A percentile compares a stretch with the other conserved stretches of the same genome.
Conservation (phyloP, 2,113 vertebrate species). For the Podocnemis expansa region DNA sequence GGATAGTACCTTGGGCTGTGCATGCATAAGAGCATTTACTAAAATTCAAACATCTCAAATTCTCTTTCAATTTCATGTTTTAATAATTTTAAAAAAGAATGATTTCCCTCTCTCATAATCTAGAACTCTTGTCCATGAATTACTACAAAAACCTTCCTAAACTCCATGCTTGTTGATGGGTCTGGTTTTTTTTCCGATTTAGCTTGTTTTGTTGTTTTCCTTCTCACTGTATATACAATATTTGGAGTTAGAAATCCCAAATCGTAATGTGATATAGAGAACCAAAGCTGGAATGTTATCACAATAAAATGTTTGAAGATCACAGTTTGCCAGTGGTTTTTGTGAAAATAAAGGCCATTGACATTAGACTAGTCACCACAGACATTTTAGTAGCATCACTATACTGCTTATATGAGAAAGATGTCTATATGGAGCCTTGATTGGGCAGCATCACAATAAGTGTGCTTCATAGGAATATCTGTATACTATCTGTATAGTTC, state of each 20-base stretch:
- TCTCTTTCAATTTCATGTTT: background rate
- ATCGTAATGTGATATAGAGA: background rate
- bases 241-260: background rate
- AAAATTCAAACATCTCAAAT: background rate
- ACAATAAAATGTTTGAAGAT: background rate
- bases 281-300: background rate
- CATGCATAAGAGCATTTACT: background rate
- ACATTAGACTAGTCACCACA: background rate
- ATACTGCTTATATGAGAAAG: background rate
- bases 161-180: background rate
- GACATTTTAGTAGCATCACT: accelerated
- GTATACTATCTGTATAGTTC: background rate
- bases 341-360: background rate
- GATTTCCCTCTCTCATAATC: background rate
- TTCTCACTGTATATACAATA: background rate
- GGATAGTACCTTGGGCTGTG: background rate
- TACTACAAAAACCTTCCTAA: background rate
- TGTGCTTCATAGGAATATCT: background rate
- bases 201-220: background rate
- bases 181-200: background rate
- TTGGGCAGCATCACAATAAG: accelerated
- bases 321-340: background rate
- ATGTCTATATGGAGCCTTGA: accelerated
- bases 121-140: background rate
- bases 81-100: background rate